Base-by-base conservation (phyloP, 1,140 invertebrate species). In the Melanaphis sacchari region DNA sequence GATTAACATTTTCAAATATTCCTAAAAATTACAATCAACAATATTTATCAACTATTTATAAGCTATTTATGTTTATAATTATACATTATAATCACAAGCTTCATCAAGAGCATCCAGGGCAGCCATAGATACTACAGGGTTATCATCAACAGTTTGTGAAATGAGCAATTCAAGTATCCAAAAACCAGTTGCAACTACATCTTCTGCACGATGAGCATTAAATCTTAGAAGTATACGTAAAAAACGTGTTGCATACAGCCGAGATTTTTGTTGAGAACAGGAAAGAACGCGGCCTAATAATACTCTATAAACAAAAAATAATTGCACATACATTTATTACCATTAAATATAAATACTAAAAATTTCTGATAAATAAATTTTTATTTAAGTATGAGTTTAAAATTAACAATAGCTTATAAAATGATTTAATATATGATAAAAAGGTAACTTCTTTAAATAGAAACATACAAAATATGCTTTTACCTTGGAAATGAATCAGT, bases 201-300 rank as follows among this genome's bases (percentile, higher is more conserved):
- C 94, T 88, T 94, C 94, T 94, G 95, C 94, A 91, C 95, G 95
- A 8, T 94, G 93, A 93, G 97, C 95, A 94, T 96, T 96, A 2
- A 97, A 97, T 87, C 99, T 96, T 38, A 99, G 95, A 91, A 99
- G 95, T 21, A 99, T 96, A 93, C 98, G 96, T 93, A 99, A 95
- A 95, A 99, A 98, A 94, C 98, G 97, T 0, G 98, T 99, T 0
- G 98, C 97, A 95, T 99, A 99, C 3, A 99, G 94, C 85, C 98
- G 96, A 31, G 97, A 97, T 92, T 96, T 96, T 95, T 98, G 97
- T 89, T 96, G 96, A 36, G 96, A 95, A 94, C 96, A 96, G 6
- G 95, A 96, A 21, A 98, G 95, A 2, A 97, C 97, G 94, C 97
- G 96, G 46, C 96, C 96, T 93, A 98, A 96, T 93, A 98, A 97